phyloP scores from a whole-genome alignment of 2,888 invertebrate genomes.

The Oeneis ivallda region DNA sequence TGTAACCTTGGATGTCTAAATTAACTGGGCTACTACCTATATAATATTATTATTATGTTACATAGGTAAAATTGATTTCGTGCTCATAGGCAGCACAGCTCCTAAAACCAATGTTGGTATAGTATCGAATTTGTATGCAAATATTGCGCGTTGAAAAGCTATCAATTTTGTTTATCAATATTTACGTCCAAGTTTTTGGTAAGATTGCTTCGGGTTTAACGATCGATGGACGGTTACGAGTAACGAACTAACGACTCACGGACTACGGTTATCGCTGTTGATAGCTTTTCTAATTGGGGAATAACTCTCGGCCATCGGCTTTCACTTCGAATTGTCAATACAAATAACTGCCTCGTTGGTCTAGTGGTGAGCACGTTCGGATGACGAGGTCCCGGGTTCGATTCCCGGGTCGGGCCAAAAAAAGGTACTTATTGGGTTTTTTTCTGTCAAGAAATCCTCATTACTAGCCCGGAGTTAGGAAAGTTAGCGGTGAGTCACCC shows the following conservation, averaged over 20 bases:
- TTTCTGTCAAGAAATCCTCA: too few relatives aligned
- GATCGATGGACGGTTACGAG: constrained; percentile 14
- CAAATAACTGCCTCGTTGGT: too few relatives aligned
- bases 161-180: constrained; percentile 32
- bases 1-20: too few relatives aligned
- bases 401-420: too few relatives aligned
- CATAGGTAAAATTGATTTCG: background rate
- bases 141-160: constrained; percentile 30
- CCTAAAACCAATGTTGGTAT: background rate
- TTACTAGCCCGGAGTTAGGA: too few relatives aligned
- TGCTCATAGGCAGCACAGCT: background rate
- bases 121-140: constrained; percentile 17
- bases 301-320: background rate
- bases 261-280: constrained; percentile 15
- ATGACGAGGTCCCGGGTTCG: too few relatives aligned
- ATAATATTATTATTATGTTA: background rate
- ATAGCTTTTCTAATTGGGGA: constrained; percentile 11
- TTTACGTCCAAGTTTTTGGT: constrained; percentile 33
- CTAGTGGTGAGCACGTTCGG: too few relatives aligned
- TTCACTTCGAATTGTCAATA: background rate
- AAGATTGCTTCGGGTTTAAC: constrained; percentile 34
- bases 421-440: too few relatives aligned
- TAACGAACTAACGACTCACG: constrained; percentile 14
- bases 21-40: background rate
- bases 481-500: too few relatives aligned